A percentile compares a stretch with the other conserved stretches of the same genome.
These are phyloP conservation scores for Ibidorhyncha struthersii DNA, from an alignment of 2,113 vertebrate genomes.

Conservation along the genomic window DNA sequence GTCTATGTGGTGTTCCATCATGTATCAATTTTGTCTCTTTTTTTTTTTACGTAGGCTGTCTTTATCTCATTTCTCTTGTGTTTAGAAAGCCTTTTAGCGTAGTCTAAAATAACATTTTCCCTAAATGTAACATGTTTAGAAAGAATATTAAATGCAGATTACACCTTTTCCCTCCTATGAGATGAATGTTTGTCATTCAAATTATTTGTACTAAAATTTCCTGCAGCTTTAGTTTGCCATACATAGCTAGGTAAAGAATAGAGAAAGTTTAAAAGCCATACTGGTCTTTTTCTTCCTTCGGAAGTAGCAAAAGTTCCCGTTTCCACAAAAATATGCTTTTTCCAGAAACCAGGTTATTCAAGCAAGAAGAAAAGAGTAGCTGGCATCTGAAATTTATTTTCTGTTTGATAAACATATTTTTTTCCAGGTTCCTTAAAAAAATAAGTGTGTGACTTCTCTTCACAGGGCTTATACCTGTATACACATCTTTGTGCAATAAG, in stretches of 20 bases:
- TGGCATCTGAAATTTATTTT: neutral
- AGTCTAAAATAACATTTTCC: neutral
- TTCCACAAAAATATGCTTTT: neutral
- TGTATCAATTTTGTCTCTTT: neutral
- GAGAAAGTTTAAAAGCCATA: neutral
- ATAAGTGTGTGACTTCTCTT: neutral
- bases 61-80: neutral
- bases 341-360: neutral
- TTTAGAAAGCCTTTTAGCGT: neutral
- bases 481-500: neutral
- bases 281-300: neutral
- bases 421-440: neutral
- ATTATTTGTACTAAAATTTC: neutral
- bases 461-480: neutral
- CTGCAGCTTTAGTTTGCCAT: neutral
- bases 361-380: neutral
- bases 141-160: neutral
- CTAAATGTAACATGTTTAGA: neutral
- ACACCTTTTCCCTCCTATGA: neutral
- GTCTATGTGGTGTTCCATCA: neutral
- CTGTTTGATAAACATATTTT: neutral
- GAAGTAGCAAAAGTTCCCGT: neutral
- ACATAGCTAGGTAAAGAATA: neutral
- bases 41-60: neutral
- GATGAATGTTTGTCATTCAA: neutral